Base-by-base conservation (phyloP, 2,113 vertebrate genomes). In the Lepus americanus region DNA sequence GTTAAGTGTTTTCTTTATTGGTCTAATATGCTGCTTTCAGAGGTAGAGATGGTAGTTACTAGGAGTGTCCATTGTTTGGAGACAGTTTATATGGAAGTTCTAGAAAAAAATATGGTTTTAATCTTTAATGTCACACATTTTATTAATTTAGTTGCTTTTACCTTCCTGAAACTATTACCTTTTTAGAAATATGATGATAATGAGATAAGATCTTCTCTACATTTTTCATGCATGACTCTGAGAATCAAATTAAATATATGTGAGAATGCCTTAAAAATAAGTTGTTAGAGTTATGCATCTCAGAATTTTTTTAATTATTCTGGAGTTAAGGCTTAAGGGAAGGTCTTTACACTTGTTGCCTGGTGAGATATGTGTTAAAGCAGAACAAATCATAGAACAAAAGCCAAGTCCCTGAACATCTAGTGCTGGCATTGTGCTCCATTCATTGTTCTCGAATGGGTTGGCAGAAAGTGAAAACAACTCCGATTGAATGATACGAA, bases 241-340 rank as follows among this genome's bases (percentile, higher is more conserved):
- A 93, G 39, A 36, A 66, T 81, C 72, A 73, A 49, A 80, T 17
- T 66, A 79, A 96, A 90, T 74, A 4, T 29, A 23, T 53, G 6
- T 55, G 9, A 51, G n/a, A 77, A 31, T 87, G 44, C 55, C 83
- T 93, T 89, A 36, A 72, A 91, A 67, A 63, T 82, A 53, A 90
- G 20, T 33, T 78, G 12, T n/a, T 69, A 16, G 11, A 69, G 10
- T 44, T 13, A 1, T 25, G 2, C 23, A 7, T 76, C 17, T 70
- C 5, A 59, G 51, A 72, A 61, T 4, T n/a, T 23, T 25, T 33
- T 78, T 83, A 17, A 49, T 55, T 7, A 2, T 33, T 77, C 20
- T 78, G 14, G 25, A 80, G 23, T 44, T n/a, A 63, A 31, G 7
- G 13, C 13, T 74, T 33, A 55, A 31, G 10, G n/a, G 22, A 13